Evolutionary conservation across 2,888 invertebrate species (phyloP), one percentile per base, ranked within the genome.

Genomic region (Mayetiola destructor): DNA sequence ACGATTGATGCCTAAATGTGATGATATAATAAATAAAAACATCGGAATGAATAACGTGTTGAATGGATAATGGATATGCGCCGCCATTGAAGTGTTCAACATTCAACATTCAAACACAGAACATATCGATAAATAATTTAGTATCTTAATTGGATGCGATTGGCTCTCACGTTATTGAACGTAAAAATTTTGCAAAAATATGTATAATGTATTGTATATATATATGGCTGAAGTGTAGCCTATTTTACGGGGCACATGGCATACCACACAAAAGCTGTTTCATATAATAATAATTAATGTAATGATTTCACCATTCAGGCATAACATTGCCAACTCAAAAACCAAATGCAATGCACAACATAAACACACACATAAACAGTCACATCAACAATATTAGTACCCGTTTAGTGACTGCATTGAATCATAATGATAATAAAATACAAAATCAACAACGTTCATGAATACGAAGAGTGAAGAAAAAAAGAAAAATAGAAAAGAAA

Each of bases 71-170:
- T n/a, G n/a, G n/a, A n/a, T n/a, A n/a, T n/a, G n/a, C n/a, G n/a
- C n/a, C n/a, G n/a, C n/a, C n/a, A n/a, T n/a, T n/a, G n/a, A n/a
- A n/a, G n/a, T n/a, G n/a, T n/a, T n/a, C n/a, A n/a, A n/a, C n/a
- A n/a, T n/a, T n/a, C n/a, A n/a, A n/a, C n/a, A 42, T 42, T 42
- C 12, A 42, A 42, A 42, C 23, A n/a, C n/a, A n/a, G n/a, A 42
- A 42, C 23, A 42, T 42, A 14, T 23, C 42, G 42, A 42, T 42
- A 42, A 48, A 48, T 48, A 27, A 48, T 48, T 48, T 48, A 27
- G 48, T 27, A 48, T 48, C 48, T 48, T 48, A 48, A 48, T 48
- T 48, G 48, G 48, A 27, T 48, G 48, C 29, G 48, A 48, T 48
- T 48, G 8, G 6, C 27, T 48, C 29, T 39, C 10, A 8, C 39